These are phyloP conservation scores for Oophaga pumilio DNA, from an alignment of 2,113 vertebrate species.

Conservation along the genomic window DNA sequence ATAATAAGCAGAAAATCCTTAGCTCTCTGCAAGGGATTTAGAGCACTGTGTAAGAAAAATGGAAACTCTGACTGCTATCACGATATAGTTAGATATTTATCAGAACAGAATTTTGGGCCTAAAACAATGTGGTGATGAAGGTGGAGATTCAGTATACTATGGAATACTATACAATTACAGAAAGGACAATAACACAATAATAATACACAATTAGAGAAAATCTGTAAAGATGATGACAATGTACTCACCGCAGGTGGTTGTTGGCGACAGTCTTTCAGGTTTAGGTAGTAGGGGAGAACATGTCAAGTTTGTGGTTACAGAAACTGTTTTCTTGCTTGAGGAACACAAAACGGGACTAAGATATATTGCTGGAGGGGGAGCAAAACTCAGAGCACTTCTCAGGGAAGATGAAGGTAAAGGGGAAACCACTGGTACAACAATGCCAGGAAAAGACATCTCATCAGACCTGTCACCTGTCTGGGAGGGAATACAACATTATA, in stretches of 20 bases:
- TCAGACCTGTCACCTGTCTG: slow-evolving; percentile 45
- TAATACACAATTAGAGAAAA: background rate
- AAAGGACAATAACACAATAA: background rate
- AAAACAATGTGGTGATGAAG: background rate
- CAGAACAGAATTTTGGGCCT: background rate
- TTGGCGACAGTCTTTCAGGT: slow-evolving; percentile 85
- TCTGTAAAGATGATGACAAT: background rate
- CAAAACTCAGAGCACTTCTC: slow-evolving; percentile 47
- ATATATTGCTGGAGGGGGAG: slow-evolving; percentile 55
- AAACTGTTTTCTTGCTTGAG: slow-evolving; percentile 14
- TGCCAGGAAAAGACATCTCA: slow-evolving; percentile 3
- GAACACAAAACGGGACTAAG: slow-evolving; percentile 41
- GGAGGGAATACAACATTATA: slow-evolving; percentile 17
- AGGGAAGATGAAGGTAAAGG: slow-evolving; percentile 47
- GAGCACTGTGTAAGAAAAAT: too few relatives aligned
- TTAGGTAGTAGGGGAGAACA: slow-evolving; percentile 77
- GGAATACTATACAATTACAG: background rate
- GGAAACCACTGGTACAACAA: slow-evolving; percentile 27
- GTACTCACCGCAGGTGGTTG: slow-evolving; percentile 73
- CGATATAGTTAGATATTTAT: background rate
- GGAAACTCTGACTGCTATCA: background rate
- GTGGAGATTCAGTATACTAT: background rate
- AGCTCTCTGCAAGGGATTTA: too few relatives aligned
- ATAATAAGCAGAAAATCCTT: too few relatives aligned
- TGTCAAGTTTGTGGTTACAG: slow-evolving; percentile 56